phyloP scores from a whole-genome alignment of 2,113 vertebrate species.

The Microtus montanus region DNA sequence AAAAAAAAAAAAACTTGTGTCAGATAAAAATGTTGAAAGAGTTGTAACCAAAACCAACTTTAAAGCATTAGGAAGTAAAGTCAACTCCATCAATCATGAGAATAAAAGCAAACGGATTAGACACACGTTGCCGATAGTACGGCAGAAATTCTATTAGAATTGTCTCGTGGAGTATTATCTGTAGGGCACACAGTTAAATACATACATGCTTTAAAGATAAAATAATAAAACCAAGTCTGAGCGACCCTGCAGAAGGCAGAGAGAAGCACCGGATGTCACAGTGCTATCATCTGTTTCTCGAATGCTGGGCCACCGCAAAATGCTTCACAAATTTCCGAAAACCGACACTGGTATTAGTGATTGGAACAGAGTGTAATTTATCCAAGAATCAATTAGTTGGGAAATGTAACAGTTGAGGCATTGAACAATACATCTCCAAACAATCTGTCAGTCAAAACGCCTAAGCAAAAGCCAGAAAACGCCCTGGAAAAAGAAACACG shows the following conservation, averaged over 20 bases:
- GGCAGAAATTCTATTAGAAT: neutral
- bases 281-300: neutral
- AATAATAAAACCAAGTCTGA: too few species aligned
- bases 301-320: neutral
- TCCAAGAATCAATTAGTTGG: neutral
- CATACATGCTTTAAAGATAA: neutral
- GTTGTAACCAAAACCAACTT: neutral
- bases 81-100: neutral
- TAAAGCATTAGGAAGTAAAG: neutral
- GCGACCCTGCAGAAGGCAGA: neutral
- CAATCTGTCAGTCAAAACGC: conserved; percentile 23
- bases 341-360: neutral
- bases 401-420: neutral
- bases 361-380: neutral
- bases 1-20: neutral
- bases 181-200: neutral
- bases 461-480: neutral
- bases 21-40: neutral
- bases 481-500: neutral
- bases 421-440: neutral
- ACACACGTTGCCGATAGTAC: neutral
- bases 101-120: neutral
- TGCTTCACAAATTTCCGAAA: neutral
- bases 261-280: rapidly evolving
- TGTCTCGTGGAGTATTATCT: neutral